A percentile compares a stretch with the other conserved stretches of the same genome.
These are phyloP conservation scores for Ladona fulva DNA, from an alignment of 1,140 invertebrate species.

Conservation along the genomic window DNA sequence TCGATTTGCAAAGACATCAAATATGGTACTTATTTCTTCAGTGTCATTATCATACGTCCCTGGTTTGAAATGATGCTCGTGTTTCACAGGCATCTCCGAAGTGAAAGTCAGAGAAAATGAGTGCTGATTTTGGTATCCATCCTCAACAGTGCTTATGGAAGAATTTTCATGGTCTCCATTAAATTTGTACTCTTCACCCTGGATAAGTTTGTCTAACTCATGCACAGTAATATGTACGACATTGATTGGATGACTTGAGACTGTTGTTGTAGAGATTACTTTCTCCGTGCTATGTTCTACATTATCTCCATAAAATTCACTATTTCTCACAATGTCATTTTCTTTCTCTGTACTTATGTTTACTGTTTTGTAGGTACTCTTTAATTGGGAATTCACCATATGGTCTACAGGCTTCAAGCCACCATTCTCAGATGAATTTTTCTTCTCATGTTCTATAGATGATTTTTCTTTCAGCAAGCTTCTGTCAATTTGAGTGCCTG, in stretches of 20 bases:
- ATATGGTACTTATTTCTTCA: conserved; percentile 20
- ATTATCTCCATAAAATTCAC: neutral
- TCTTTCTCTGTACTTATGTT: neutral
- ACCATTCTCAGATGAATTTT: too few relatives aligned
- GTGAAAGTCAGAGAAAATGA: neutral
- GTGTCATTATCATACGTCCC: conserved; percentile 29
- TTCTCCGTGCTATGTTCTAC: neutral
- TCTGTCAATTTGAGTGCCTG: too few relatives aligned
- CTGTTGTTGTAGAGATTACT: neutral
- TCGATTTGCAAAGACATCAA: conserved; percentile 24
- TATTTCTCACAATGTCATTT: neutral
- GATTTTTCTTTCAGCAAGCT: too few relatives aligned
- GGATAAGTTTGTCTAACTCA: neutral
- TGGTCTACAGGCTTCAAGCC: too few relatives aligned
- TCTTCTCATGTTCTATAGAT: too few relatives aligned
- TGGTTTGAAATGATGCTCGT: conserved; percentile 23
- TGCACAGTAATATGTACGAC: neutral
- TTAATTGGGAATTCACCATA: neutral
- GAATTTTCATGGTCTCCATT: neutral
- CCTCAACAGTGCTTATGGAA: neutral
- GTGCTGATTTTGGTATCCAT: neutral
- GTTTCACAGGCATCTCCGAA: neutral
- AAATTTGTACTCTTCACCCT: neutral
- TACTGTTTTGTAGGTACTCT: neutral
- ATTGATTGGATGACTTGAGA: neutral